Conservation (phyloP, 2,797 vertebrate genomes). For the Columba guinea region DNA sequence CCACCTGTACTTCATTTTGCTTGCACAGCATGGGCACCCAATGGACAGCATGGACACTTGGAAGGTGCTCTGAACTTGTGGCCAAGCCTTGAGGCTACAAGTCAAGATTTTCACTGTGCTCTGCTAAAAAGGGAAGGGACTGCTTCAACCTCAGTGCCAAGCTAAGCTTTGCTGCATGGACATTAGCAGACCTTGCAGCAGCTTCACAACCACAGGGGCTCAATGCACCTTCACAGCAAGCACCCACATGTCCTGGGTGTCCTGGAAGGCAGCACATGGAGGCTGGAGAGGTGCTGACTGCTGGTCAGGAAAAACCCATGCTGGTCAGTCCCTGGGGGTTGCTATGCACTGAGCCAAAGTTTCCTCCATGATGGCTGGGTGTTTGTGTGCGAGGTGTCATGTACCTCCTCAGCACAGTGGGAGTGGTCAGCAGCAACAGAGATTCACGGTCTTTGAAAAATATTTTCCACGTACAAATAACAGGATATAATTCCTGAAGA, state of each 20-base stretch:
- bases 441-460: not conserved
- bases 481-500: not conserved
- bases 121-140: not conserved
- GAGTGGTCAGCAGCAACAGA: not conserved
- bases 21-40: fast-evolving
- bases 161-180: not conserved
- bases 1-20: not conserved
- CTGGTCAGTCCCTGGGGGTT: not conserved
- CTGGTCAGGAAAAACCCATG: not conserved
- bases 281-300: not conserved
- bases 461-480: not conserved
- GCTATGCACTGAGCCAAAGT: not conserved
- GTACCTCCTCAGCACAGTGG: fast-evolving
- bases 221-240: fast-evolving
- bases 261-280: not conserved
- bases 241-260: fast-evolving
- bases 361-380: fast-evolving
- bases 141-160: not conserved
- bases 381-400: fast-evolving
- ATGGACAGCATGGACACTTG: fast-evolving
- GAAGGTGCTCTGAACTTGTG: not conserved
- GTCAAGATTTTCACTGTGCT: not conserved
- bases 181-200: not conserved
- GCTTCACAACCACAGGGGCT: not conserved
- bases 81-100: not conserved